phyloP scores from a whole-genome alignment of 1,140 invertebrate genomes.

The Ganaspis sp. region DNA sequence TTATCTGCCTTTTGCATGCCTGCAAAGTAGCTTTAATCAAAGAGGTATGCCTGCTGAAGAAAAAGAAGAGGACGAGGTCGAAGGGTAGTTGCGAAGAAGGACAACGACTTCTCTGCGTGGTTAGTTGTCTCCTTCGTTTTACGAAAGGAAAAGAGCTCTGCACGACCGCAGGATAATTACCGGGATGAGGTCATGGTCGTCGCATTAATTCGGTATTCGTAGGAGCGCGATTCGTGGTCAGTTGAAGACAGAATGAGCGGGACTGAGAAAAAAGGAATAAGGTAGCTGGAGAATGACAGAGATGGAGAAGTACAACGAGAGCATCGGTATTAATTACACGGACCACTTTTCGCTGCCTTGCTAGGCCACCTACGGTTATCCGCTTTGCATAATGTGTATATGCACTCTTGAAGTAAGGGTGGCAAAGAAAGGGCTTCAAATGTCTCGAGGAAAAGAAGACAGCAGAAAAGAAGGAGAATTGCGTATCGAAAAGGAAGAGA shows the following conservation, averaged over 20 bases:
- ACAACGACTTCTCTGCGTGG: constrained; percentile 33
- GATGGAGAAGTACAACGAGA: constrained; percentile 52
- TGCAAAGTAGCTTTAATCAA: too few relatives aligned
- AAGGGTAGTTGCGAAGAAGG: constrained; percentile 45
- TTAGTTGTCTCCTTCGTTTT: background rate
- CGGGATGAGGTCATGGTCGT: constrained; percentile 51
- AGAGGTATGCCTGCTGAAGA: background rate
- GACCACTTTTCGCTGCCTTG: constrained; percentile 58
- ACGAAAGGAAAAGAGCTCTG: constrained; percentile 22
- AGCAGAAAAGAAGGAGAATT: constrained; percentile 41
- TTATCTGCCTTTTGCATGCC: too few relatives aligned
- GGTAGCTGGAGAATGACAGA: background rate
- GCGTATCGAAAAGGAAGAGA: constrained; percentile 57
- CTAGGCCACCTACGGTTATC: constrained; percentile 70
- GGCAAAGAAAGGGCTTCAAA: constrained; percentile 52
- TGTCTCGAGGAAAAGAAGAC: constrained; percentile 37
- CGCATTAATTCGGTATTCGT: constrained; percentile 58
- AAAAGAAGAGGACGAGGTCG: constrained; percentile 17
- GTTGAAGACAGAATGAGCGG: constrained; percentile 33
- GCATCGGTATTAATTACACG: constrained; percentile 71
- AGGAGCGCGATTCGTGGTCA: constrained; percentile 29
- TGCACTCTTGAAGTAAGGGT: constrained; percentile 58
- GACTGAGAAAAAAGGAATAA: constrained; percentile 27
- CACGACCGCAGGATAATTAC: constrained; percentile 52
- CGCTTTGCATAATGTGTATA: constrained; percentile 72